Percentiles rank a stretch among this genome's conserved stretches.
Evolutionary conservation across 1,140 invertebrate species (phyloP).

Genomic region (Spodoptera litura): DNA sequence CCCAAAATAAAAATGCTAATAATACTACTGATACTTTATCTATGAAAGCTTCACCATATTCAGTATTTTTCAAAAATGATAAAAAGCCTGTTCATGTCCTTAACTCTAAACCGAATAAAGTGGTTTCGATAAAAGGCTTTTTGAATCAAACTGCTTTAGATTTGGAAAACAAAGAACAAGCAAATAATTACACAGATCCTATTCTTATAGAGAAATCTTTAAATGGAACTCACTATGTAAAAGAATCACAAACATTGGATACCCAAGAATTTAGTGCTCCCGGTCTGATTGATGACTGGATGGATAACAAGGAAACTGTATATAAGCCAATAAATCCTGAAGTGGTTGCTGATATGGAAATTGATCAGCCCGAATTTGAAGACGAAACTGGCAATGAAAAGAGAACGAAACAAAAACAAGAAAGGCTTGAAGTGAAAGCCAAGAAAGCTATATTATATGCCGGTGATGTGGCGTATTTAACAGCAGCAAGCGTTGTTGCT

Average conservation of each 20-base stretch:
- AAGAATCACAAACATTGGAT: slow-evolving; percentile 65
- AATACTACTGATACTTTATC: slow-evolving; percentile 15
- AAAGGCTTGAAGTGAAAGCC: slow-evolving; percentile 75
- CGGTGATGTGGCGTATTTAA: slow-evolving; percentile 80
- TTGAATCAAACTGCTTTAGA: slow-evolving; percentile 78
- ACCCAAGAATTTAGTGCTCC: slow-evolving; percentile 67
- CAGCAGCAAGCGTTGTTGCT: slow-evolving; percentile 80
- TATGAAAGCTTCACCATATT: slow-evolving; percentile 57
- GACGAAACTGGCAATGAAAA: slow-evolving; percentile 72
- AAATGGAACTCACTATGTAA: slow-evolving; percentile 67
- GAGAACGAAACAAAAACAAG: slow-evolving; percentile 74
- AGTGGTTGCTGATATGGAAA: slow-evolving; percentile 75
- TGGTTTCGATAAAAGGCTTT: slow-evolving; percentile 66
- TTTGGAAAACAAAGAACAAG: slow-evolving; percentile 60
- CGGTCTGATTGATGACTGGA: slow-evolving; percentile 73
- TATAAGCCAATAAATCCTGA: slow-evolving; percentile 70
- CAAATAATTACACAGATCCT: slow-evolving; percentile 64
- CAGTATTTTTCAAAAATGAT: slow-evolving; percentile 64
- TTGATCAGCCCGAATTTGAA: slow-evolving; percentile 73
- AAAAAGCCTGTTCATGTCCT: slow-evolving; percentile 65
- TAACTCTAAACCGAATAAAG: slow-evolving; percentile 51
- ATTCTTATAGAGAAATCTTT: slow-evolving; percentile 72
- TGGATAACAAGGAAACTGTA: slow-evolving; percentile 69
- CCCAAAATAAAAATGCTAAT: slow-evolving; percentile 67
- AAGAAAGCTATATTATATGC: slow-evolving; percentile 81